Evolutionary conservation across 2,113 vertebrate species (phyloP).

Genomic region (Anarhynchus alexandrinus): DNA sequence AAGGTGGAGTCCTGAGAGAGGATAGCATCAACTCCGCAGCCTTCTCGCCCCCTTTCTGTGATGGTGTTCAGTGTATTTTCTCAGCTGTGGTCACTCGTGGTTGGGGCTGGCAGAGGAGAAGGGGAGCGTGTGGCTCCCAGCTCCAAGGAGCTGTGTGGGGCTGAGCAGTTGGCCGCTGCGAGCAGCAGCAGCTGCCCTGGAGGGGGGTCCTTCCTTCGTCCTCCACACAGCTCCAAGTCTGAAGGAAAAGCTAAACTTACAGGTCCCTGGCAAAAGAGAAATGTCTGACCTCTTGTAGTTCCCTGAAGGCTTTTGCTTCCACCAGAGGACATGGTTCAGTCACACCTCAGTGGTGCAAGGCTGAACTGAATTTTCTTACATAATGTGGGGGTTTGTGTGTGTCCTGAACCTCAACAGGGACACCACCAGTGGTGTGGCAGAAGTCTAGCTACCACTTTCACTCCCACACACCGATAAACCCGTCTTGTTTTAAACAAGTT

Average conservation of each 20-base stretch:
- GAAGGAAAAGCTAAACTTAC: not conserved
- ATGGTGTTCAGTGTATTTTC: not conserved
- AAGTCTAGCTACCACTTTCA: not conserved
- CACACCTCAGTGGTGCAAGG: not conserved
- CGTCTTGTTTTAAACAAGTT: not conserved
- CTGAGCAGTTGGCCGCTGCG: not conserved
- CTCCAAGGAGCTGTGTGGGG: rapidly evolving
- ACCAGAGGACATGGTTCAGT: not conserved
- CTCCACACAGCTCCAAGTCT: not conserved
- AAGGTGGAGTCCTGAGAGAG: not conserved
- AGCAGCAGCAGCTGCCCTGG: not conserved
- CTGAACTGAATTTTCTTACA: not conserved
- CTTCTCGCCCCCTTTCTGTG: rapidly evolving
- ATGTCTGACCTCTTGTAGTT: not conserved
- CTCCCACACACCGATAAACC: rapidly evolving
- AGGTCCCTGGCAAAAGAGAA: not conserved
- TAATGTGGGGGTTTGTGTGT: not conserved
- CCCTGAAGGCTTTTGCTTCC: not conserved
- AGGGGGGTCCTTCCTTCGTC: not conserved
- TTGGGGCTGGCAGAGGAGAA: not conserved
- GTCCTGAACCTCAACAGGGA: not conserved
- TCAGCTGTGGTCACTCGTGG: not conserved
- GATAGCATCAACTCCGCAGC: not conserved
- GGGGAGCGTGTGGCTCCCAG: not conserved
- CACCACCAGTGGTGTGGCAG: not conserved